phyloP scores from a whole-genome alignment of 2,888 invertebrate genomes.

The Mythimna lalbum region DNA sequence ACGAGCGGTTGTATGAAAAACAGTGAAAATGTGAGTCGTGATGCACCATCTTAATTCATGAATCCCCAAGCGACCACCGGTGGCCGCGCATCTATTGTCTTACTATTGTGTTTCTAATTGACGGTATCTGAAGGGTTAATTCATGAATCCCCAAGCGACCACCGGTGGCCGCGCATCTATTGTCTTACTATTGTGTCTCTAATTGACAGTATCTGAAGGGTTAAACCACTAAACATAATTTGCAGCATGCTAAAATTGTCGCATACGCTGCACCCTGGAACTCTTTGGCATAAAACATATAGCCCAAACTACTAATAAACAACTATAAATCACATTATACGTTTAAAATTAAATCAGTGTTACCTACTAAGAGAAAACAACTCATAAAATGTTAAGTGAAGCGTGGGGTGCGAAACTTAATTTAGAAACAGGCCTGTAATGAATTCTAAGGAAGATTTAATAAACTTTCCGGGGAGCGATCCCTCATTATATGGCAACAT shows the following conservation, averaged over 20 bases:
- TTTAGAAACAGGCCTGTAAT: slow-evolving; percentile 80
- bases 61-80: too few relatives aligned
- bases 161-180: too few relatives aligned
- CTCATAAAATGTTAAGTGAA: slow-evolving; percentile 77
- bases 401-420: slow-evolving; percentile 81
- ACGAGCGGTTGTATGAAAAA: too few relatives aligned
- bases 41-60: too few relatives aligned
- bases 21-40: too few relatives aligned
- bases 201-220: too few relatives aligned
- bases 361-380: slow-evolving; percentile 70
- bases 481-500: slow-evolving; percentile 67
- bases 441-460: slow-evolving; percentile 84
- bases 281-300: slow-evolving; percentile 5
- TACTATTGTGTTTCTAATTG: too few relatives aligned
- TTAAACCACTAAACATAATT: neutral
- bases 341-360: slow-evolving; percentile 76
- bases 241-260: neutral
- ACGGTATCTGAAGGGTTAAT: too few relatives aligned
- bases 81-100: too few relatives aligned
- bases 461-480: slow-evolving; percentile 74
- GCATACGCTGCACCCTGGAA: neutral
- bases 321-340: slow-evolving; percentile 73
- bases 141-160: too few relatives aligned
- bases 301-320: slow-evolving; percentile 59
- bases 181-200: too few relatives aligned